Evolutionary conservation across 2,113 vertebrate genomes (phyloP).

Genomic region (Heloderma charlesbogerti): DNA sequence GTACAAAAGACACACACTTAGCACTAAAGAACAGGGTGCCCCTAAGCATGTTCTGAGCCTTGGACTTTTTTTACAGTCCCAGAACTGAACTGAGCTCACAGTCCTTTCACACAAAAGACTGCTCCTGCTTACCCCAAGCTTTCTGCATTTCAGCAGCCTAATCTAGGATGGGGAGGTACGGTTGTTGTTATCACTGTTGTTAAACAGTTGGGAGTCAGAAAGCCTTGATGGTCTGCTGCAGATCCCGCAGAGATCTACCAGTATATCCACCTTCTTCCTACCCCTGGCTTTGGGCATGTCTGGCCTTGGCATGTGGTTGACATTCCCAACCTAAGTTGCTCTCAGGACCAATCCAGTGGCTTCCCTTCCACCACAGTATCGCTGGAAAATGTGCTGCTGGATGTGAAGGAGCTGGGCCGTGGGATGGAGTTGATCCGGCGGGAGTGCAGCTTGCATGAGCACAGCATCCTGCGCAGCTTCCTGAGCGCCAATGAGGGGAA

Average conservation of each 20-base stretch:
- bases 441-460: constrained; percentile 91
- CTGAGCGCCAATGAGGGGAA: constrained; percentile 85
- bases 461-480: constrained; percentile 88
- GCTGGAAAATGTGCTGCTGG: constrained; percentile 94
- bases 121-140: neutral
- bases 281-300: neutral
- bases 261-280: neutral
- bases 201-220: neutral
- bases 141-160: neutral
- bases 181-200: neutral
- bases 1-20: neutral
- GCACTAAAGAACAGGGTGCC: neutral
- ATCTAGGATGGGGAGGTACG: neutral
- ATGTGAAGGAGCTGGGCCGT: constrained; percentile 93
- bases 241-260: neutral
- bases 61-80: neutral
- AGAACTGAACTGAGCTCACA: neutral
- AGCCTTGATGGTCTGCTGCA: neutral
- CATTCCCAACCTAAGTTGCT: neutral
- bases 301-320: no score
- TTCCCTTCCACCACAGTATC: constrained; percentile 81
- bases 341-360: constrained; percentile 21
- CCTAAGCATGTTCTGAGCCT: neutral
- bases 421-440: constrained; percentile 94
- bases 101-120: neutral